Evolutionary conservation across 2,888 invertebrate genomes (phyloP).

Genomic region (Chrysolina oricalcia): DNA sequence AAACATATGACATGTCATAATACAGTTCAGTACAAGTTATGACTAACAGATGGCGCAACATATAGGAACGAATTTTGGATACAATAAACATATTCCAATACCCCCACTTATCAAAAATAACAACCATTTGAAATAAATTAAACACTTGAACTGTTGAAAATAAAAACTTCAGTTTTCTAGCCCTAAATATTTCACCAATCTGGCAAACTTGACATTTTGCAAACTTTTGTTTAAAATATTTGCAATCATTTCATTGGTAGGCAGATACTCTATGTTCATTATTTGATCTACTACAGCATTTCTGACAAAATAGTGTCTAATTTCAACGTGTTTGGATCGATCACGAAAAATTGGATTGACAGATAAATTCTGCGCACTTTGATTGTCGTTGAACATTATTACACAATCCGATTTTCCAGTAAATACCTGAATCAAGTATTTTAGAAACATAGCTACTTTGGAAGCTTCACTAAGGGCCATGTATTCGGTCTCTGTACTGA

Average conservation of each 20-base stretch:
- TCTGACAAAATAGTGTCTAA: conserved; percentile 49
- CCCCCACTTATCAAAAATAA: too few species aligned
- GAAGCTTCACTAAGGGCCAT: conserved; percentile 56
- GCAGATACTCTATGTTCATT: conserved; percentile 40
- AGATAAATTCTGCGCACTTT: conserved; percentile 49
- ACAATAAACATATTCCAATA: too few species aligned
- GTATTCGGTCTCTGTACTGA: conserved; percentile 60
- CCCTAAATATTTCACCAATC: background rate
- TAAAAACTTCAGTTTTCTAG: background rate
- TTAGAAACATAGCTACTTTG: conserved; percentile 54
- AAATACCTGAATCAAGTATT: conserved; percentile 45
- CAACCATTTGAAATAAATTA: background rate
- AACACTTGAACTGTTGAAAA: background rate
- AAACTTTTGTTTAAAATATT: conserved; percentile 51
- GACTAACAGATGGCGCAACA: too few species aligned
- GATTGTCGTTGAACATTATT: conserved; percentile 50
- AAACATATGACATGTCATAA: too few species aligned
- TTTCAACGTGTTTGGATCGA: conserved; percentile 52
- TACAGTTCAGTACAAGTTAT: too few species aligned
- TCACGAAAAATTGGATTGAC: conserved; percentile 48
- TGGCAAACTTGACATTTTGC: conserved; percentile 23
- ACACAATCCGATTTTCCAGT: conserved; percentile 25
- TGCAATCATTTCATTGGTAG: conserved; percentile 48
- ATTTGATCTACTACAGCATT: conserved; percentile 38
- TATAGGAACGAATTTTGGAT: too few species aligned